Evolutionary conservation across 2,797 vertebrate genomes (phyloP).

Genomic region (Sciurus vulgaris): DNA sequence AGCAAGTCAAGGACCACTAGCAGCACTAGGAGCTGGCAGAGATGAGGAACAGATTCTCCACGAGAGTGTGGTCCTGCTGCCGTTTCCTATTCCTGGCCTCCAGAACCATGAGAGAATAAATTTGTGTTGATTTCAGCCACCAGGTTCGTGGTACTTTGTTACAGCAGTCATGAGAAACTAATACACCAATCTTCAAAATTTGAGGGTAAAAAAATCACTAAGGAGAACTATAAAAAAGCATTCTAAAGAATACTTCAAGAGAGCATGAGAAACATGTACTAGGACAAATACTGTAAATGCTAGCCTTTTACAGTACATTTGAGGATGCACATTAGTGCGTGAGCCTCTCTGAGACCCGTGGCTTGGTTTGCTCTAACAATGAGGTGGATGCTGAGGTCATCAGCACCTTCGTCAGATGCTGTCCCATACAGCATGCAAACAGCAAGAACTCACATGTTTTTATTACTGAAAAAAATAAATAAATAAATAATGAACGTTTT

Average conservation of each 20-base stretch:
- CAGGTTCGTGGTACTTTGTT: background rate
- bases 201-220: background rate
- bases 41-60: background rate
- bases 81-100: background rate
- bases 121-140: background rate
- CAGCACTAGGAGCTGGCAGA: background rate
- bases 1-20: too few relatives aligned
- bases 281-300: background rate
- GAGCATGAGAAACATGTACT: background rate
- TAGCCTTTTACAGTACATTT: background rate
- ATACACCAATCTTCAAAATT: background rate
- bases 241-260: background rate
- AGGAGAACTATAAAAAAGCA: background rate
- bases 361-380: background rate
- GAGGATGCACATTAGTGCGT: background rate
- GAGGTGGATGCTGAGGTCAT: background rate
- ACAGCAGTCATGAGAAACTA: background rate
- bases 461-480: slow-evolving; percentile 9
- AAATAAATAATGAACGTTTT: background rate
- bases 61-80: too few relatives aligned
- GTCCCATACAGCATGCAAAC: background rate
- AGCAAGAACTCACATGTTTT: background rate
- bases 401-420: background rate
- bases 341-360: background rate
- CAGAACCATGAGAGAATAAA: background rate